Evolutionary conservation across 2,113 vertebrate species (phyloP).

Genomic region (Cyrtonyx montezumae): DNA sequence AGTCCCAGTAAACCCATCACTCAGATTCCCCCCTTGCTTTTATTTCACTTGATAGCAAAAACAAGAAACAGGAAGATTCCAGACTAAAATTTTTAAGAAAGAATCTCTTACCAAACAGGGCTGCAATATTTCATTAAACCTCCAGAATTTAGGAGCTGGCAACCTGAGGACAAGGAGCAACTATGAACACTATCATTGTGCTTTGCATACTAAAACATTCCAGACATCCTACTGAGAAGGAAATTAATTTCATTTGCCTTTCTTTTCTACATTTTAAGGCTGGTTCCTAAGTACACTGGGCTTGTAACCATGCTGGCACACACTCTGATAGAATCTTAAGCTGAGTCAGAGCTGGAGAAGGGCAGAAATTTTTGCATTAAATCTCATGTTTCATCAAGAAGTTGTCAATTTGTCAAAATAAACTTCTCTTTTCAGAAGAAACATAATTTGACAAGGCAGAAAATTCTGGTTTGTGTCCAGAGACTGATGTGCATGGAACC

Average conservation of each 20-base stretch:
- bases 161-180: background rate
- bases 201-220: constrained; percentile 28
- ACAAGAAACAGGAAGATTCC: background rate
- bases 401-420: background rate
- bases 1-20: background rate
- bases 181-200: background rate
- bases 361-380: background rate
- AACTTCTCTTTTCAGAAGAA: background rate
- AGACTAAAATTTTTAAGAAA: background rate
- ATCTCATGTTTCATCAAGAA: background rate
- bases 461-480: background rate
- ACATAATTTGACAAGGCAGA: background rate
- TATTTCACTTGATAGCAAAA: background rate
- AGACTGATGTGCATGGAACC: background rate
- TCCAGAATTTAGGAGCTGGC: background rate
- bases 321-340: background rate
- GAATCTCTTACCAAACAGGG: background rate
- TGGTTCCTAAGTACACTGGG: background rate
- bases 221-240: background rate
- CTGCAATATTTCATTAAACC: background rate
- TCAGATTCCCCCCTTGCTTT: background rate
- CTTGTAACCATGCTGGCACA: background rate
- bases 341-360: background rate
- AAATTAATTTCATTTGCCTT: background rate
- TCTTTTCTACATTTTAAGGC: background rate